These are phyloP conservation scores for Drosophila acutilabella DNA, from an alignment of 2,888 invertebrate genomes.

Conservation along the genomic window DNA sequence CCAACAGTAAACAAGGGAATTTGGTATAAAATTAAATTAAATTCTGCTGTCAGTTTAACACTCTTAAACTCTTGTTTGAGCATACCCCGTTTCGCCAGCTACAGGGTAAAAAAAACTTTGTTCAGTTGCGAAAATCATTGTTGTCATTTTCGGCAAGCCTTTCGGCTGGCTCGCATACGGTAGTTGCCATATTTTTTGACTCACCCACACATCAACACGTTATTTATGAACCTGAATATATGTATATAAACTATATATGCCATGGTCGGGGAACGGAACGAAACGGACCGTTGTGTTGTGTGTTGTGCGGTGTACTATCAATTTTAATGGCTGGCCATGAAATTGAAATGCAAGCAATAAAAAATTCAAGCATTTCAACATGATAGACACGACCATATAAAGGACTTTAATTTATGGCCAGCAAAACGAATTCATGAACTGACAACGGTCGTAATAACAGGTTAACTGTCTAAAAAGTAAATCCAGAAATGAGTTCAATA, in stretches of 20 bases:
- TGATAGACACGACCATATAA: slow-evolving; percentile 64
- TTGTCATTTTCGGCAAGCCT: slow-evolving; percentile 47
- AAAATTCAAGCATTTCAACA: slow-evolving; percentile 74
- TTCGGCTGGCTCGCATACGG: slow-evolving; percentile 14
- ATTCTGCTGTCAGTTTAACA: too few relatives aligned
- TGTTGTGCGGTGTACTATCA: slow-evolving; percentile 52
- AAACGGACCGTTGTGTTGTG: slow-evolving; percentile 9
- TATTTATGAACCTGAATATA: slow-evolving; percentile 32
- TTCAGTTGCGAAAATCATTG: slow-evolving; percentile 33
- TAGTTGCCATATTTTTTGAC: slow-evolving; percentile 32
- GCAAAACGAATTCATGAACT: slow-evolving; percentile 9
- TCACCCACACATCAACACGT: slow-evolving; percentile 51
- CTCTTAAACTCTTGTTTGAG: too few relatives aligned
- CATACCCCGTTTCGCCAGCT: too few relatives aligned
- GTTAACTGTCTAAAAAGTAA: not conserved
- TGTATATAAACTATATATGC: slow-evolving; percentile 9
- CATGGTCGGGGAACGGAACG: not conserved
- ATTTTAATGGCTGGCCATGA: slow-evolving; percentile 76
- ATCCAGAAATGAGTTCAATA: too few relatives aligned
- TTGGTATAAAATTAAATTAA: too few relatives aligned
- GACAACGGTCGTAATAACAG: slow-evolving; percentile 18
- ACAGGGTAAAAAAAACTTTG: slow-evolving; percentile 16
- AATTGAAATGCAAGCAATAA: slow-evolving; percentile 75
- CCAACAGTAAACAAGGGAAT: too few relatives aligned
- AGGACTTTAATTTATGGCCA: slow-evolving; percentile 66